Conservation (phyloP, 1,140 invertebrate genomes). For the Musca vetustissima region DNA sequence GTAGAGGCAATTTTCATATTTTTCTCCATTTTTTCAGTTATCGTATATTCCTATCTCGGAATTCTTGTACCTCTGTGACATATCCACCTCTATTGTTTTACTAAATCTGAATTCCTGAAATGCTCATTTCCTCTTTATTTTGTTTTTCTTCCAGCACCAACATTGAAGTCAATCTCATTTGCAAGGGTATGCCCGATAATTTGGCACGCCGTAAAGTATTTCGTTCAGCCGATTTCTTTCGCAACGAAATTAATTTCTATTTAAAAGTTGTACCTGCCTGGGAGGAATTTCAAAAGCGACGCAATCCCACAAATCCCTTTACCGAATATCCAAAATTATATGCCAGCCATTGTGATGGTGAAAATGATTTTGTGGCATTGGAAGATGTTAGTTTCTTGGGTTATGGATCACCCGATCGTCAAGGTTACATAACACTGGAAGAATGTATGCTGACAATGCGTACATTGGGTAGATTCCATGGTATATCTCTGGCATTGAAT, state of each 20-base stretch:
- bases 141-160: conserved; percentile 18
- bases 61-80: too few relatives aligned
- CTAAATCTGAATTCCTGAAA: too few relatives aligned
- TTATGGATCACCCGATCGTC: conserved; percentile 55
- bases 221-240: conserved; percentile 67
- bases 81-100: too few relatives aligned
- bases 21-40: too few relatives aligned
- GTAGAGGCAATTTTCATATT: too few relatives aligned
- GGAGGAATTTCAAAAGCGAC: conserved; percentile 57
- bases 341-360: conserved; percentile 61
- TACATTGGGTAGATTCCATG: conserved; percentile 68
- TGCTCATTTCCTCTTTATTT: background rate
- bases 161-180: conserved; percentile 56
- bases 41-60: too few relatives aligned
- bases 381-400: conserved; percentile 64
- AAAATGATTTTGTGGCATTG: conserved; percentile 67
- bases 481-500: conserved; percentile 67
- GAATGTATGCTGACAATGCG: conserved; percentile 58
- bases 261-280: conserved; percentile 60
- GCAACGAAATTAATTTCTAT: conserved; percentile 70
- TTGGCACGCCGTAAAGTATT: conserved; percentile 64
- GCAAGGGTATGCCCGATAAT: conserved; percentile 67
- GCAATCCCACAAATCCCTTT: conserved; percentile 57
- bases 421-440: conserved; percentile 42
- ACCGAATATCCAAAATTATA: conserved; percentile 61